These are phyloP conservation scores for Eupithecia subfuscata DNA, from an alignment of 2,888 invertebrate genomes.

Conservation along the genomic window DNA sequence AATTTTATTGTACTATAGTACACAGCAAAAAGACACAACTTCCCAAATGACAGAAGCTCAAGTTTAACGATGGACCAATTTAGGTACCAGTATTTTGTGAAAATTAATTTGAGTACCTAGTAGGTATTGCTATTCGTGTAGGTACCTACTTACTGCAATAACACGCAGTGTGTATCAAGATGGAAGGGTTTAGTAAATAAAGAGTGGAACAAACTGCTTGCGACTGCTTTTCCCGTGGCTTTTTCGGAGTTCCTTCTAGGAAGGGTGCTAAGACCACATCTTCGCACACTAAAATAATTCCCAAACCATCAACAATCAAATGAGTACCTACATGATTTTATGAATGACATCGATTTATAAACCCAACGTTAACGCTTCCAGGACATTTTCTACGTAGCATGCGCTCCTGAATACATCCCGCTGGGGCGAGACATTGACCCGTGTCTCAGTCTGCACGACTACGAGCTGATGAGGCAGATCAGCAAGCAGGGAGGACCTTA, in stretches of 20 bases:
- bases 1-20: not conserved
- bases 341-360: not conserved
- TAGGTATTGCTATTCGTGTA: not conserved
- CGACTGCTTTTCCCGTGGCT: not conserved
- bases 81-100: not conserved
- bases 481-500: constrained; percentile 68
- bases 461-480: constrained; percentile 73
- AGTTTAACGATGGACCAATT: not conserved
- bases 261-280: not conserved
- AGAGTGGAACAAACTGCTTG: not conserved
- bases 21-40: not conserved
- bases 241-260: not conserved
- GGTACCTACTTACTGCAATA: no score
- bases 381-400: constrained; percentile 82
- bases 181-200: not conserved
- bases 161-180: not conserved
- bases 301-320: not conserved
- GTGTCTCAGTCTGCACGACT: constrained; percentile 69
- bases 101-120: not conserved
- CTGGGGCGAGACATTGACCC: constrained; percentile 74
- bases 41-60: not conserved
- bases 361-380: constrained; percentile 40
- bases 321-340: not conserved
- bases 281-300: not conserved
- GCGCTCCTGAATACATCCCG: constrained; percentile 79